A percentile compares a stretch with the other conserved stretches of the same genome.
These are phyloP conservation scores for Mythimna albipuncta DNA, from an alignment of 2,888 invertebrate species.

Conservation along the genomic window DNA sequence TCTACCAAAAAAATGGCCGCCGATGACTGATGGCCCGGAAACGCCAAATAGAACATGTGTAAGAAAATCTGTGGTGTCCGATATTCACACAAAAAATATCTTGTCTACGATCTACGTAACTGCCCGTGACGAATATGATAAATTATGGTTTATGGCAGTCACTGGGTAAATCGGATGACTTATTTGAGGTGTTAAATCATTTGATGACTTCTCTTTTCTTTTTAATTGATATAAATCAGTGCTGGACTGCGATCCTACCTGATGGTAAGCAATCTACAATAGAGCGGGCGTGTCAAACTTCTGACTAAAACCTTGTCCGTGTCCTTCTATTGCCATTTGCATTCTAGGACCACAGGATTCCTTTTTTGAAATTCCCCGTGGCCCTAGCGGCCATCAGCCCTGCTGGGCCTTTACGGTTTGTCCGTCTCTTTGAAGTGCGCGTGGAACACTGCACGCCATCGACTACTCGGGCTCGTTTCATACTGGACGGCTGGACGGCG, in stretches of 20 bases:
- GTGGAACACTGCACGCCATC: too few species aligned
- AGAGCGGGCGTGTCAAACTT: neutral
- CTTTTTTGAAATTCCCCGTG: too few species aligned
- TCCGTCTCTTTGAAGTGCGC: too few species aligned
- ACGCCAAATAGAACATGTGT: slow-evolving; percentile 11
- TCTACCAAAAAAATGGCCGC: neutral
- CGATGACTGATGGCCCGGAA: slow-evolving; percentile 38
- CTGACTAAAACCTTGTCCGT: neutral
- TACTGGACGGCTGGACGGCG: too few species aligned
- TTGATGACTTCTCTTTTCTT: neutral
- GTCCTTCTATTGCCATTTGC: too few species aligned
- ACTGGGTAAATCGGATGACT: neutral
- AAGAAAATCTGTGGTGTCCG: slow-evolving; percentile 34
- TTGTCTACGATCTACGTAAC: slow-evolving; percentile 17
- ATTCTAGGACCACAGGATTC: too few species aligned
- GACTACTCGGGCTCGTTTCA: too few species aligned
- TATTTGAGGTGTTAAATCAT: neutral
- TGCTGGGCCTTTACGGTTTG: too few species aligned
- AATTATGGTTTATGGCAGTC: neutral
- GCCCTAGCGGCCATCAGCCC: too few species aligned
- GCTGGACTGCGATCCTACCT: too few species aligned
- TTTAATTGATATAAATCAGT: too few species aligned
- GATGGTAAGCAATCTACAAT: too few species aligned
- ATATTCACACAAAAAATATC: slow-evolving; percentile 38
- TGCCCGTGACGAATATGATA: slow-evolving; percentile 22